Evolutionary conservation across 2,888 invertebrate species (phyloP).

Genomic region (Uloborus plumipes): DNA sequence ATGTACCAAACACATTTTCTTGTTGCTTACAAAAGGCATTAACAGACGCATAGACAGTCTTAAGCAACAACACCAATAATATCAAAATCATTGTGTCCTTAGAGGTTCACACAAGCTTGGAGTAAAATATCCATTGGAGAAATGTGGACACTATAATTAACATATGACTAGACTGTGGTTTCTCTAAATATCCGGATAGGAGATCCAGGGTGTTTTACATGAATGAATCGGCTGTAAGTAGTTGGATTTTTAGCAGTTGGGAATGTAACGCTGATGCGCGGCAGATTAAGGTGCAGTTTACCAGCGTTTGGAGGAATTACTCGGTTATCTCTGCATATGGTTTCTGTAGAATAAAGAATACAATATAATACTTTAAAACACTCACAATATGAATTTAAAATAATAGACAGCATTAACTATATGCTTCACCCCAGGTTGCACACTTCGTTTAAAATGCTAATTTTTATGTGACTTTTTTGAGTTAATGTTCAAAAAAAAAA

Average conservation of each 20-base stretch:
- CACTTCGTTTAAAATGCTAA: no score
- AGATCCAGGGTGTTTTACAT: conserved; percentile 72
- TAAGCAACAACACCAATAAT: no score
- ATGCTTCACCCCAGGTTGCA: no score
- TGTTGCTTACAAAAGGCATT: no score
- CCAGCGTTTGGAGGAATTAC: conserved; percentile 10
- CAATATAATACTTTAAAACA: not conserved
- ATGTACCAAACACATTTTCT: no score
- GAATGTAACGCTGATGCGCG: conserved; percentile 57
- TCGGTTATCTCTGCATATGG: not conserved
- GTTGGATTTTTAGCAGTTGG: conserved; percentile 60
- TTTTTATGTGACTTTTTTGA: no score
- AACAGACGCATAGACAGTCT: no score
- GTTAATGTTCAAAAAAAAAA: no score
- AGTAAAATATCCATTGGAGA: no score
- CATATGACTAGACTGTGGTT: conserved; percentile 70
- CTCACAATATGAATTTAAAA: not conserved
- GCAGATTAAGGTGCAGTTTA: conserved; percentile 32
- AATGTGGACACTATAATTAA: not conserved
- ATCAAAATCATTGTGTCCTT: no score
- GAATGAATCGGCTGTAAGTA: conserved; percentile 72
- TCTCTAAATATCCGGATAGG: conserved; percentile 72
- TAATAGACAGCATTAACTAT: no score
- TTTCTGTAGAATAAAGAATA: conserved; percentile 2
- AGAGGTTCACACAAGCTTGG: no score